phyloP scores from a whole-genome alignment of 2,113 vertebrate species.

The Gnathonemus echidnorhynchus region DNA sequence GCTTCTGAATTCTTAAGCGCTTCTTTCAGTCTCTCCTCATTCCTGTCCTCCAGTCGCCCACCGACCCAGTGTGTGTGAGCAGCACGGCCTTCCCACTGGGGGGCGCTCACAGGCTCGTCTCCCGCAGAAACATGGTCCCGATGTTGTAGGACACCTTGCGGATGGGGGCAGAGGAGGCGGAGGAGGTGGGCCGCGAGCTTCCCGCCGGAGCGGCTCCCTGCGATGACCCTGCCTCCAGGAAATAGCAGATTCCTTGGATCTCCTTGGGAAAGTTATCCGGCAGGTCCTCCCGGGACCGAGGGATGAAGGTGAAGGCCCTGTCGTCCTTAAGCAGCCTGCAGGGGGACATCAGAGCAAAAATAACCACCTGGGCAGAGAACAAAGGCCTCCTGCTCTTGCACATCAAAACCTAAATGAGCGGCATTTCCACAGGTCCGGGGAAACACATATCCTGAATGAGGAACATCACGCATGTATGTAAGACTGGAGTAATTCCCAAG shows the following conservation, averaged over 20 bases:
- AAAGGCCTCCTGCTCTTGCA: not conserved
- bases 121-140: slow-evolving; percentile 97
- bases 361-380: not conserved
- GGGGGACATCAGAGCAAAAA: slow-evolving; percentile 17
- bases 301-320: slow-evolving; percentile 83
- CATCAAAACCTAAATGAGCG: not conserved
- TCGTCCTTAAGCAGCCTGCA: slow-evolving; percentile 86
- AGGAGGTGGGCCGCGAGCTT: slow-evolving; percentile 70
- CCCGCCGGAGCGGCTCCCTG: slow-evolving; percentile 69
- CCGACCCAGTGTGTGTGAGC: not conserved
- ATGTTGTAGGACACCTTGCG: slow-evolving; percentile 96
- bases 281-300: slow-evolving; percentile 91
- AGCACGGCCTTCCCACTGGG: not conserved
- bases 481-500: not conserved
- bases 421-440: not conserved
- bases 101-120: slow-evolving; percentile 86
- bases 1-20: slow-evolving; percentile 4
- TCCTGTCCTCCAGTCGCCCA: not conserved
- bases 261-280: slow-evolving; percentile 98
- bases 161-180: slow-evolving; percentile 77
- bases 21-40: not conserved
- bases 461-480: not conserved
- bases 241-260: slow-evolving; percentile 95
- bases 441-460: not conserved
- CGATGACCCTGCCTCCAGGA: slow-evolving; percentile 84